phyloP scores from a whole-genome alignment of 2,113 vertebrate species.

The Rhynchomys soricoides region DNA sequence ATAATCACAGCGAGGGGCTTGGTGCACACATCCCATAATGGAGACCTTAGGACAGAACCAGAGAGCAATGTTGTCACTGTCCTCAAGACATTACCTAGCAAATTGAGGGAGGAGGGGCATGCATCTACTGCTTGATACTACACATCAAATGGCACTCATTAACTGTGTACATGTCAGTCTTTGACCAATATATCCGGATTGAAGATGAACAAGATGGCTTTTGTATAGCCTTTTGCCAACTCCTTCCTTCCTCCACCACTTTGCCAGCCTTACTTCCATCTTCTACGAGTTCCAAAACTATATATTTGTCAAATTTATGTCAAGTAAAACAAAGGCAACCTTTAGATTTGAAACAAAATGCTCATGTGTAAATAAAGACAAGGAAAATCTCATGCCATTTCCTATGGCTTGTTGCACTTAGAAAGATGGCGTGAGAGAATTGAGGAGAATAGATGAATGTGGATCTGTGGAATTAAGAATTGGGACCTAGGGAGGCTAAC shows the following conservation, averaged over 20 bases:
- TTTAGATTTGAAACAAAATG: neutral
- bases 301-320: neutral
- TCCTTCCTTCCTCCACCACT: neutral
- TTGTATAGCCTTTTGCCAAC: neutral
- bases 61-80: neutral
- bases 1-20: neutral
- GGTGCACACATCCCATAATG: rapidly evolving
- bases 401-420: neutral
- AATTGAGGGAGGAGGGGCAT: neutral
- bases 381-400: neutral
- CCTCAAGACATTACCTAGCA: neutral
- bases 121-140: neutral
- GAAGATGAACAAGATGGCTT: neutral
- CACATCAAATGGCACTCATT: neutral
- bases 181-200: neutral
- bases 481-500: neutral
- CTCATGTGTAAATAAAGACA: neutral
- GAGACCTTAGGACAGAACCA: neutral
- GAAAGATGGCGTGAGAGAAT: neutral
- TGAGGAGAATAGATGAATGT: neutral
- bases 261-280: neutral
- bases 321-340: neutral
- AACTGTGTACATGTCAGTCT: neutral
- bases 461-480: neutral
- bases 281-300: neutral